Percentiles rank a stretch among this genome's conserved stretches.
Conservation (phyloP, 2,888 invertebrate species). For the Drosophila quinaria region DNA sequence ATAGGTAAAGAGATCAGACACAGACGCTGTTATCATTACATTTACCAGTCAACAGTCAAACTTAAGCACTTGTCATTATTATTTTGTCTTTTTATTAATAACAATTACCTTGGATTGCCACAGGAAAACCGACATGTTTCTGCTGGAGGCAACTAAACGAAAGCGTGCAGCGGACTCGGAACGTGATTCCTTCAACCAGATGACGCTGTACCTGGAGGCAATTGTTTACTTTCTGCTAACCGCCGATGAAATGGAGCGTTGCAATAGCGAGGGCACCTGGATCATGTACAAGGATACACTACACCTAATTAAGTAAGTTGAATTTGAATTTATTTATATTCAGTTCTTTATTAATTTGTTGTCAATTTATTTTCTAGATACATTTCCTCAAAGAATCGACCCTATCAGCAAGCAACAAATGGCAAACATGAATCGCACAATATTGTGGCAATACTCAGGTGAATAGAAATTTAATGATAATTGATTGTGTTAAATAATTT, state of each 20-base stretch:
- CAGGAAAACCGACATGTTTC: conserved; percentile 87
- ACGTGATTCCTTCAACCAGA: conserved; percentile 92
- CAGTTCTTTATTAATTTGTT: neutral
- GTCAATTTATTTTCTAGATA: conserved; percentile 86
- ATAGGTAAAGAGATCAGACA: neutral
- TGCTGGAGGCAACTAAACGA: conserved; percentile 93
- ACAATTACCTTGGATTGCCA: neutral
- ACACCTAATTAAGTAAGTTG: conserved; percentile 90
- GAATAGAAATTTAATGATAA: conserved; percentile 51
- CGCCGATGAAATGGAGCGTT: conserved; percentile 95
- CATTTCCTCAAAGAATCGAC: conserved; percentile 90
- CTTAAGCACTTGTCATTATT: neutral
- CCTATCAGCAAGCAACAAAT: conserved; percentile 87
- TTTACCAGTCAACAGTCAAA: too few species aligned
- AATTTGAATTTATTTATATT: neutral
- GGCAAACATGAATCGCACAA: conserved; percentile 87
- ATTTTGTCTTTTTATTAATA: neutral
- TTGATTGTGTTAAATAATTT: neutral
- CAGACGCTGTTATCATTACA: neutral
- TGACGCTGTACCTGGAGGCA: conserved; percentile 96
- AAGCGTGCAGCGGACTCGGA: conserved; percentile 95
- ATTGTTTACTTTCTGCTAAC: conserved; percentile 96
- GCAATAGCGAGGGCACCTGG: conserved; percentile 93
- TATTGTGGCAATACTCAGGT: conserved; percentile 91
- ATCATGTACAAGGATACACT: conserved; percentile 97